These are phyloP conservation scores for Sesia bembeciformis DNA, from an alignment of 2,888 invertebrate genomes.

Conservation along the genomic window DNA sequence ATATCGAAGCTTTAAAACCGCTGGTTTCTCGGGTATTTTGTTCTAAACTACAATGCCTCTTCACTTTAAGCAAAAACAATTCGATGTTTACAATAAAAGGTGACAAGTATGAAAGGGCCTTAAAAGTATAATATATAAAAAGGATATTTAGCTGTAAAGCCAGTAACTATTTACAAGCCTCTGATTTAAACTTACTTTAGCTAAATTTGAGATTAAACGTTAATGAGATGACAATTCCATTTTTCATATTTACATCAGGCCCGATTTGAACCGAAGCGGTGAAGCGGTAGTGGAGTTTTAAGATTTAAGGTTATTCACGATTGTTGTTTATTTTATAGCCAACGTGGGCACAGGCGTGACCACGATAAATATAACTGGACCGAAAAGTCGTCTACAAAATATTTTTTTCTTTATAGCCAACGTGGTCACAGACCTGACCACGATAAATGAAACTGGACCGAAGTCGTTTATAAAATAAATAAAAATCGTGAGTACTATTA, in stretches of 20 bases:
- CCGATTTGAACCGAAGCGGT: constrained; percentile 6
- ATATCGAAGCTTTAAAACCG: not conserved
- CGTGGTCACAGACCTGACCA: too few species aligned
- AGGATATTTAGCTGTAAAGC: constrained; percentile 4
- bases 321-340: too few species aligned
- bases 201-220: constrained; percentile 27
- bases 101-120: not conserved
- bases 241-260: constrained; percentile 50
- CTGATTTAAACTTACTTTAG: constrained; percentile 25
- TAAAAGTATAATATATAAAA: not conserved
- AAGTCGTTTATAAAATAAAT: too few species aligned
- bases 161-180: constrained; percentile 57
- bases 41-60: too few species aligned
- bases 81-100: not conserved
- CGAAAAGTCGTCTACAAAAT: too few species aligned
- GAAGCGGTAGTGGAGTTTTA: not conserved
- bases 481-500: too few species aligned
- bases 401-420: too few species aligned
- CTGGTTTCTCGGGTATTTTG: too few species aligned
- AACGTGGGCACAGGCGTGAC: too few species aligned
- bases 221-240: constrained; percentile 59
- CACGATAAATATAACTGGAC: too few species aligned
- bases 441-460: too few species aligned
- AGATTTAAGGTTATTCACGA: too few species aligned
- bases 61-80: not conserved